These are phyloP conservation scores for Drosophila greeni DNA, from an alignment of 2,888 invertebrate species.

Conservation along the genomic window DNA sequence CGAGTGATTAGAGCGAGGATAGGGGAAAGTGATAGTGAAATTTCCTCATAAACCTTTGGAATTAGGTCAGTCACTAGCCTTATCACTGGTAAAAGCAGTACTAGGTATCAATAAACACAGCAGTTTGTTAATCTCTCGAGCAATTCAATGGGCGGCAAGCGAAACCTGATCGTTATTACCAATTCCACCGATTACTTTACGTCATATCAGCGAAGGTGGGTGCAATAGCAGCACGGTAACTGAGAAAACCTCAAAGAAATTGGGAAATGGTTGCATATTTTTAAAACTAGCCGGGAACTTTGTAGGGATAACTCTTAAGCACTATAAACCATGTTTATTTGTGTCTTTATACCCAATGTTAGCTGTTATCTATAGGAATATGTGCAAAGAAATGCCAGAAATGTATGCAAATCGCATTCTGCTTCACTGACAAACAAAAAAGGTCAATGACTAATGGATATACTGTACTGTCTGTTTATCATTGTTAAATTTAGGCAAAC, in stretches of 20 bases:
- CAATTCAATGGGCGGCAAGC: constrained; percentile 1
- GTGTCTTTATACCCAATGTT: background rate
- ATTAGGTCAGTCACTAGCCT: constrained; percentile 20
- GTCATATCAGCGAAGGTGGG: constrained; percentile 37
- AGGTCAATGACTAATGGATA: background rate
- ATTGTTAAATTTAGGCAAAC: too few species aligned
- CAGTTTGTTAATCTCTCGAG: constrained; percentile 22
- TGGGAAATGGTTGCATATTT: too few species aligned
- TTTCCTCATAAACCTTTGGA: constrained; percentile 1
- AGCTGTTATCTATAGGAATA: background rate
- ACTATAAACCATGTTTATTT: background rate
- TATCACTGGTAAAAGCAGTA: constrained; percentile 12
- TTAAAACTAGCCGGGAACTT: background rate
- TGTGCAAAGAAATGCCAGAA: background rate
- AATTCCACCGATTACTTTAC: constrained; percentile 34
- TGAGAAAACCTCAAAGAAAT: background rate
- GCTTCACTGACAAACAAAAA: background rate
- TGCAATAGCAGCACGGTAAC: background rate
- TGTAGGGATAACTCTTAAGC: too few species aligned
- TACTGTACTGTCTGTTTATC: background rate
- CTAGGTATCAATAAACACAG: constrained; percentile 26
- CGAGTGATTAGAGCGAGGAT: constrained; percentile 39
- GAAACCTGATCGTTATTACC: constrained; percentile 12
- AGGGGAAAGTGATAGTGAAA: background rate
- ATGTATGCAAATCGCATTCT: background rate